Evolutionary conservation across 1,140 invertebrate species (phyloP).

Genomic region (Drosophila bipectinata): DNA sequence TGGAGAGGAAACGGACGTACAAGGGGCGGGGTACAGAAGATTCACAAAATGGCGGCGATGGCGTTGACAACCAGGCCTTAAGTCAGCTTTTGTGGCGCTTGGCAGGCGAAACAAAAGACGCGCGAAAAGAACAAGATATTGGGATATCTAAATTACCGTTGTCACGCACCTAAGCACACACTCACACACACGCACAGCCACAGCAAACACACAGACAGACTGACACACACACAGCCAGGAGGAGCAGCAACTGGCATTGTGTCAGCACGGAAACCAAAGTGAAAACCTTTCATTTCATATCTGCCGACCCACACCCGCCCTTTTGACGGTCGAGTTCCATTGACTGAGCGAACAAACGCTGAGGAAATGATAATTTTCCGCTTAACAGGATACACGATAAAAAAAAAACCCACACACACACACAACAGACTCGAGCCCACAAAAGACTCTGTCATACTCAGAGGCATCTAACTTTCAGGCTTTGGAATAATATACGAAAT

Average conservation of each 20-base stretch:
- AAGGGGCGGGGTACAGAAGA: constrained; percentile 14
- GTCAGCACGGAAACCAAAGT: constrained; percentile 54
- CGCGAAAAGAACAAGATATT: constrained; percentile 72
- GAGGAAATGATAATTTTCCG: constrained; percentile 79
- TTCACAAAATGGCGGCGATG: constrained; percentile 37
- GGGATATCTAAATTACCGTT: constrained; percentile 66
- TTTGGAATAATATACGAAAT: too few species aligned
- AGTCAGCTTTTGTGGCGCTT: constrained; percentile 52
- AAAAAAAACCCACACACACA: background rate
- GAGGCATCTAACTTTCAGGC: too few species aligned
- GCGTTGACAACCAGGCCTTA: constrained; percentile 51
- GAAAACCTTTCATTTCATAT: constrained; percentile 67
- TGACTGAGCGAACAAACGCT: constrained; percentile 68
- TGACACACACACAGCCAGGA: constrained; percentile 7
- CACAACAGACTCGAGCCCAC: background rate
- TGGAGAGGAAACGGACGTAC: constrained; percentile 28
- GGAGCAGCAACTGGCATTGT: constrained; percentile 33
- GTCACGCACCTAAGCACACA: constrained; percentile 59
- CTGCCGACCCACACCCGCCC: background rate
- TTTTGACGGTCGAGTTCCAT: constrained; percentile 36
- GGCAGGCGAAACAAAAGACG: constrained; percentile 60
- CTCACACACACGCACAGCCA: constrained; percentile 2
- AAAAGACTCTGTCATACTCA: background rate
- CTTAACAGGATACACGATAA: constrained; percentile 41
- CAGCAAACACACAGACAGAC: background rate